Conservation (phyloP, 2,888 invertebrate species). For the Caenorhabditis plicata region DNA sequence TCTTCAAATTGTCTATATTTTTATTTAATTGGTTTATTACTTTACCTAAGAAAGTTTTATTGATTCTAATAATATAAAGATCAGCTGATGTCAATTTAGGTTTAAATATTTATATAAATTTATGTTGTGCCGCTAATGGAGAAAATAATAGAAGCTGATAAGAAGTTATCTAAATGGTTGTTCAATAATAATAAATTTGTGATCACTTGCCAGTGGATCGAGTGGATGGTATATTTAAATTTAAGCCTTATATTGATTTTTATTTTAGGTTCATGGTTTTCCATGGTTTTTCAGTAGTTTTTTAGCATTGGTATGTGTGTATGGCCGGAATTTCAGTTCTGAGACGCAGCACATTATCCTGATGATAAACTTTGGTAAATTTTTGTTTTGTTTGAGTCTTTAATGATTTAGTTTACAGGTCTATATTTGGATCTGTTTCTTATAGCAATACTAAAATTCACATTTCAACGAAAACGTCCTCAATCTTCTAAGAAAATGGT, state of each 20-base stretch:
- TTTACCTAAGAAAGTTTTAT: no score
- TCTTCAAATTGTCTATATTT: no score
- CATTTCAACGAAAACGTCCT: slow-evolving; percentile 51
- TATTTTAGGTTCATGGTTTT: slow-evolving; percentile 32
- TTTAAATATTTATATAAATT: background rate
- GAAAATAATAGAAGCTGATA: slow-evolving; percentile 11
- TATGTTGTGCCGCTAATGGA: slow-evolving; percentile 10
- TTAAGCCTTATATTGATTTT: background rate
- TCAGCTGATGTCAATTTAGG: no score
- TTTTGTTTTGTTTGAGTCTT: background rate
- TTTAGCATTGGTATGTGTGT: slow-evolving; percentile 20
- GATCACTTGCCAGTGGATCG: slow-evolving; percentile 21
- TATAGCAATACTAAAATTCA: slow-evolving; percentile 52
- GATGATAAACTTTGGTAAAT: slow-evolving; percentile 42
- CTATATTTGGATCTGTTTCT: slow-evolving; percentile 51
- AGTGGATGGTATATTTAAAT: slow-evolving; percentile 19
- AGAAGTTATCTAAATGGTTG: slow-evolving; percentile 7
- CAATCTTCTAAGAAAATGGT: slow-evolving; percentile 20
- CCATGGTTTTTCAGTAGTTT: slow-evolving; percentile 37
- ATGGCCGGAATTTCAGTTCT: slow-evolving; percentile 25
- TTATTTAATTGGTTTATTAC: no score
- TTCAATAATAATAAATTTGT: slow-evolving; percentile 17
- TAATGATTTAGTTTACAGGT: slow-evolving; percentile 33
- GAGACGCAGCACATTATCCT: slow-evolving; percentile 32
- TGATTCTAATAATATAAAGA: no score